Evolutionary conservation across 2,113 vertebrate genomes (phyloP), one percentile per base, ranked within the genome.

Genomic region (Limnothrissa miodon): DNA sequence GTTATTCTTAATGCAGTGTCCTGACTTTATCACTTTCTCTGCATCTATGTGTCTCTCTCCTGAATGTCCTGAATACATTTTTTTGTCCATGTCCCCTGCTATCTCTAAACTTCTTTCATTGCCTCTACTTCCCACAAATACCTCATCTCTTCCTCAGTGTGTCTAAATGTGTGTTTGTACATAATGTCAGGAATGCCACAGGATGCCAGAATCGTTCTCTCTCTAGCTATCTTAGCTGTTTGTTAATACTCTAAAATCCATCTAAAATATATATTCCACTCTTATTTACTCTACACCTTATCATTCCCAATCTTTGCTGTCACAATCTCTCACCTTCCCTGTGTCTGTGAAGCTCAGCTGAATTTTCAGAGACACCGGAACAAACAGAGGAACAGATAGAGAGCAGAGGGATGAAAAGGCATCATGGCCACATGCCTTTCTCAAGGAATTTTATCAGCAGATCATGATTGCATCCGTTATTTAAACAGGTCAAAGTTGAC

Each of bases 271-370:
- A n/a, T 6, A 42, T 42, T 42, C 42, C 42, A 42, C 42, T 42
- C 42, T 42, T 17, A 2, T 5, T 33, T 10, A 33, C 25, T 70
- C n/a, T 70, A 13, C 29, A 15, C 15, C 62, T 36, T 13, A 15
- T 15, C 86, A 90, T 91, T 92, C 88, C 91, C 89, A 80, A 84
- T 83, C 87, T 90, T 87, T 83, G 53, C 36, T 59, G 44, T n/a
- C 29, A 83, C 78, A 80, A 78, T 78, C 51, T 80, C 45, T 85
- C 10, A 84, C 62, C 82, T 79, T 70, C 23, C 23, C 45, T 36
- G 45, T 81, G 4, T 59, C 80, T 62, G 36, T 82, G 21, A 39
- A 78, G n/a, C 78, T 25, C 29, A 39, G 66, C 17, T 11, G 33
- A 33, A 74, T 33, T 74, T 74, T 36, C 66, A 2, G 33, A 70